phyloP scores from a whole-genome alignment of 2,113 vertebrate genomes.

The Diadophis punctatus region DNA sequence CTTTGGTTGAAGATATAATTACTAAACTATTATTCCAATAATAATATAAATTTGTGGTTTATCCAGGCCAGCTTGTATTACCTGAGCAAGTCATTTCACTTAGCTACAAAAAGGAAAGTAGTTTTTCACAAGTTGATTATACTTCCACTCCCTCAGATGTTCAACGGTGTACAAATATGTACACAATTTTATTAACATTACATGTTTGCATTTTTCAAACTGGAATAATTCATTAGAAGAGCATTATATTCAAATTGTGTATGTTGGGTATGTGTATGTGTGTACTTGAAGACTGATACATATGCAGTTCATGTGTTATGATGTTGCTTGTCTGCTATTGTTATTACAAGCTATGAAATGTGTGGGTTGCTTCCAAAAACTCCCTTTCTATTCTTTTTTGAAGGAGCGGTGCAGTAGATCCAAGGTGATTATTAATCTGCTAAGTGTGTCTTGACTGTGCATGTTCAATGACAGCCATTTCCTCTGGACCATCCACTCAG shows the following conservation, averaged over 20 bases:
- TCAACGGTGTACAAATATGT: not conserved
- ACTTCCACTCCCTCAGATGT: not conserved
- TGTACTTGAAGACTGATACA: not conserved
- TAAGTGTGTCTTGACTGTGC: constrained; percentile 9
- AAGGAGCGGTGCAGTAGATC: constrained; percentile 25
- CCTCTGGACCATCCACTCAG: not conserved
- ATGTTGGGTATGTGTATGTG: not conserved
- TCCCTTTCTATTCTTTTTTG: constrained; percentile 28
- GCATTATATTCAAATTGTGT: not conserved
- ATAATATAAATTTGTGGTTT: not conserved
- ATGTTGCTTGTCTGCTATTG: not conserved
- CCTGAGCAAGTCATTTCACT: constrained; percentile 21
- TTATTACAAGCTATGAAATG: constrained; percentile 13
- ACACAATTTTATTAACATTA: not conserved
- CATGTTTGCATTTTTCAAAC: not conserved
- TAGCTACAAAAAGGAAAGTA: not conserved
- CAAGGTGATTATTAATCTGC: constrained; percentile 25
- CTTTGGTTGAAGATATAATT: not conserved
- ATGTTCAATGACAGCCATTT: constrained; percentile 7
- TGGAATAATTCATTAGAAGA: not conserved
- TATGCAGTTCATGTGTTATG: not conserved
- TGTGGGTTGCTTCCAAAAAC: constrained; percentile 7
- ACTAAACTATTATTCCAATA: not conserved
- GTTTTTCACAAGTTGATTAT: not conserved
- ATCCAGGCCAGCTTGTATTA: not conserved